Evolutionary conservation across 2,888 invertebrate genomes (phyloP).

Genomic region (Ditylenchus weischeri): DNA sequence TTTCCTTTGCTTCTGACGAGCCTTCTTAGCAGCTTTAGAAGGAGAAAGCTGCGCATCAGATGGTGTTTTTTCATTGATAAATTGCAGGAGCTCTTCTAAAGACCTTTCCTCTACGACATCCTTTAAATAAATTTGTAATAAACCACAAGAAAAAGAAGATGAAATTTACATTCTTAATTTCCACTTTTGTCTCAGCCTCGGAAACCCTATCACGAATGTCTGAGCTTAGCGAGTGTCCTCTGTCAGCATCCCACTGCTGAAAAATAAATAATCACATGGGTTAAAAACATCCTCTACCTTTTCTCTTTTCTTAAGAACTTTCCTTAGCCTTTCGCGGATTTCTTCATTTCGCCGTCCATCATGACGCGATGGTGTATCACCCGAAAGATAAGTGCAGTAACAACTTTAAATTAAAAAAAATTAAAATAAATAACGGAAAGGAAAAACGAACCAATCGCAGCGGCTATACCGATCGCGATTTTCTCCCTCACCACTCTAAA

Average conservation of each 20-base stretch:
- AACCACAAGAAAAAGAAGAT: not conserved
- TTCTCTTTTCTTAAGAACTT: constrained; percentile 7
- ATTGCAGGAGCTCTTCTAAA: constrained; percentile 17
- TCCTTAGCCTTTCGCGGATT: constrained; percentile 12
- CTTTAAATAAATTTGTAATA: constrained; percentile 7
- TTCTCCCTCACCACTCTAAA: constrained; percentile 2
- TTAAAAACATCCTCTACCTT: constrained; percentile 4
- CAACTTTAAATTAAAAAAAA: not conserved
- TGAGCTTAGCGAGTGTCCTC: constrained; percentile 10
- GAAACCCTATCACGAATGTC: not conserved
- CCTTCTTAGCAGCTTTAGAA: constrained; percentile 19
- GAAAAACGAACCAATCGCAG: constrained; percentile 4
- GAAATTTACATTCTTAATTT: not conserved
- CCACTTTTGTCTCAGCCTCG: too few species aligned
- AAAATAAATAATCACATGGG: not conserved
- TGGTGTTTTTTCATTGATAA: constrained; percentile 14
- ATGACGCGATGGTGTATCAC: constrained; percentile 11
- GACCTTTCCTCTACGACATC: constrained; percentile 11
- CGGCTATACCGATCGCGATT: constrained; percentile 10
- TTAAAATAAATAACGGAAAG: too few species aligned
- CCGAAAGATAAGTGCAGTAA: constrained; percentile 13
- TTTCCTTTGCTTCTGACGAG: constrained; percentile 19
- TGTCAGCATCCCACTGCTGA: not conserved
- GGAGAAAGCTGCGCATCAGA: constrained; percentile 1
- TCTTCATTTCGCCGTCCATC: constrained; percentile 17